Evolutionary conservation across 2,888 invertebrate species (phyloP), one percentile per base, ranked within the genome.

Genomic region (Orthosia gracilis): DNA sequence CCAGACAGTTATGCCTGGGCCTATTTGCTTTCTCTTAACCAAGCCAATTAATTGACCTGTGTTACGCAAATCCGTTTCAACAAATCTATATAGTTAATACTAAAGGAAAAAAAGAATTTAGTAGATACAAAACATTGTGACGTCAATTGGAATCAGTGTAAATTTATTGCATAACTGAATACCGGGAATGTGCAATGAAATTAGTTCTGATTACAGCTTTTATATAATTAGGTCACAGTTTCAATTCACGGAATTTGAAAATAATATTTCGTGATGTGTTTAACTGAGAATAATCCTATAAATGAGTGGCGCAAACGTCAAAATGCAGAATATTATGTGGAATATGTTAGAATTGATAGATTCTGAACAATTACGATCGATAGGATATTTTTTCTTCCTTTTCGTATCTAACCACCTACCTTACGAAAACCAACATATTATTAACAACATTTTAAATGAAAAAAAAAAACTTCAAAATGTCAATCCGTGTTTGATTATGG

Each of bases 151-250:
- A 59, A 58, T 72, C 40, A 15, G 52, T 64, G 49, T 49, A 13
- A 73, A 26, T 59, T 79, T 52, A 59, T 45, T 40, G 54, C 49
- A 49, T 64, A 64, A 80, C 58, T 13, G 62, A 79, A 18, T 55
- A 59, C 64, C 18, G 40, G 69, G 64, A 73, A 65, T 55, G 23
- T 52, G 63, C 75, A 81, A 81, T 68, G 23, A 61, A 75, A 68
- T 81, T 68, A 64, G 50, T 65, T 76, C 40, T 40, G 55, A 78
- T 55, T 64, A 74, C 45, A 54, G 67, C 59, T 45, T 64, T 75
- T 59, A 64, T 68, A 64, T 68, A 74, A 80, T 78, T 80, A 55
- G 67, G 31, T 52, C 50, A 47, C 68, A 40, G 81, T 68, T 81
- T 61, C 45, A 55, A 75, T 68, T 75, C 50, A 52, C 64, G 15